phyloP scores from a whole-genome alignment of 1,140 invertebrate species.

The Sycophaga agraensis region DNA sequence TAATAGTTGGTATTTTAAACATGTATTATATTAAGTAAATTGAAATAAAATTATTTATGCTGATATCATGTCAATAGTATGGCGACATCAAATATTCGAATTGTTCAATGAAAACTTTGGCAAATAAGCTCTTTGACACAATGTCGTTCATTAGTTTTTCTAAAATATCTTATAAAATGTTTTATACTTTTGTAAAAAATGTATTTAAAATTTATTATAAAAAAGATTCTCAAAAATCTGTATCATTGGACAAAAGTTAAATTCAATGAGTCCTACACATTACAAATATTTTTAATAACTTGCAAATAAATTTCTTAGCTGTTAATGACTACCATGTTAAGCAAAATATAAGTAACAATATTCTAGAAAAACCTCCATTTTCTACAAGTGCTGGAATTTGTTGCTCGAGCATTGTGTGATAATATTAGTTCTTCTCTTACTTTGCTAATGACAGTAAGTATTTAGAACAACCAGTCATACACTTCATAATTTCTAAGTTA shows the following conservation, averaged over 20 bases:
- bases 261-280: too few species aligned
- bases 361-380: constrained; percentile 23
- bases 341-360: constrained; percentile 15
- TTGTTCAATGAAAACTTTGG: constrained; percentile 16
- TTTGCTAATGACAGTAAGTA: too few species aligned
- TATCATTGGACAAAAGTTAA: too few species aligned
- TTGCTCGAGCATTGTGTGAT: neutral
- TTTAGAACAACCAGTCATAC: too few species aligned
- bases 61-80: neutral
- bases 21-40: constrained; percentile 16
- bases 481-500: neutral
- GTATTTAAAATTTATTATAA: constrained; percentile 20
- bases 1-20: constrained; percentile 21
- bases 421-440: neutral
- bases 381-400: neutral
- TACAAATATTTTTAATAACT: too few species aligned
- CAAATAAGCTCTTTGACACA: constrained; percentile 25
- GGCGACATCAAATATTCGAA: constrained; percentile 1
- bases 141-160: constrained; percentile 14
- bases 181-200: neutral
- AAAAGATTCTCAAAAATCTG: too few species aligned
- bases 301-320: neutral
- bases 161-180: constrained; percentile 22
- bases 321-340: neutral
- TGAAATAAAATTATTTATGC: constrained; percentile 14